Base-by-base conservation (phyloP, 2,113 vertebrate species). In the Gulo gulo region DNA sequence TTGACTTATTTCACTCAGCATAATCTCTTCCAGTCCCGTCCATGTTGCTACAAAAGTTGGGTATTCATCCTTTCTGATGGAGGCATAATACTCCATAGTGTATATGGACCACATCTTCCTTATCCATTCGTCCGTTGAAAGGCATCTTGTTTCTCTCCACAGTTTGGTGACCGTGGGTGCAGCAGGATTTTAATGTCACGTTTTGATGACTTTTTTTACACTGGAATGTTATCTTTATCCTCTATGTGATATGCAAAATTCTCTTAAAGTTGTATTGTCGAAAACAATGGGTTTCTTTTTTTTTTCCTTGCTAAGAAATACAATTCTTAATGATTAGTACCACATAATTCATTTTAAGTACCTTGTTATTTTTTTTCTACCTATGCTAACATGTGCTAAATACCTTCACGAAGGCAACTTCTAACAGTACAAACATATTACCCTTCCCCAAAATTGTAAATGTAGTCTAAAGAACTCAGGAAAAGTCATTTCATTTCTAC, bases 261-360 rank as follows among this genome's bases (percentile, higher is more conserved):
- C 91, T 95, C 91, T 82, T 80, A 63, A 79, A 95, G 21, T 73
- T 97, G n/a, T 93, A 92, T 79, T 93, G 90, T 92, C 95, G 86
- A 98, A 98, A 97, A 97, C 79, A 91, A 97, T 42, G 79, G 95
- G 20, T 15, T 73, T 76, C 95, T 93, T 90, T 91, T 94, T 42
- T 57, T 57, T 81, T n/a, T 52, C 4, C 9, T 88, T 76, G 1
- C 55, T 85, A 95, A 11, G 14, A 92, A 92, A 80, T 65, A 59
- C 0, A 74, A 74, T 65, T 63, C 7, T 83, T 81, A 26, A 76
- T 86, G 57, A 97, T 73, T 82, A 96, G 94, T 65, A 39, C 83
- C 83, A 86, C 18, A 39, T 50, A 97, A 84, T 84, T 94, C 36
- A 86, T 87, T 82, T 96, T 97, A 94, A 92, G 13, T 79, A 67